A percentile compares a stretch with the other conserved stretches of the same genome.
Evolutionary conservation across 2,888 invertebrate species (phyloP).

Genomic region (Machimus rusticus): DNA sequence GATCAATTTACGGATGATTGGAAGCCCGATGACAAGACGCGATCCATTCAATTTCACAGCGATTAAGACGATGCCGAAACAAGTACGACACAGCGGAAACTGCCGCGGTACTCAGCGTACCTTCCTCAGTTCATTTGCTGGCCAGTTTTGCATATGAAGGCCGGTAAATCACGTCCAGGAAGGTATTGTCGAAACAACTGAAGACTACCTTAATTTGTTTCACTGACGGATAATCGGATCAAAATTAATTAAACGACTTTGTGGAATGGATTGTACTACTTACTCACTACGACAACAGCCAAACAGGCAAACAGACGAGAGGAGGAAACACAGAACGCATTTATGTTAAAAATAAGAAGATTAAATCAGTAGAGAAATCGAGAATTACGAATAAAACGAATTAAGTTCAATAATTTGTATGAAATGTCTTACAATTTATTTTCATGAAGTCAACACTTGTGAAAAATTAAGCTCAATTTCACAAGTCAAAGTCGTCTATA

Average conservation of each 20-base stretch:
- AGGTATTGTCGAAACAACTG: background rate
- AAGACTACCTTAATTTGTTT: background rate
- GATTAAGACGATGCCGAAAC: conserved; percentile 1
- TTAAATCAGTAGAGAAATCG: no score
- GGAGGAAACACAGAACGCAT: no score
- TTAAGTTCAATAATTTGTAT: no score
- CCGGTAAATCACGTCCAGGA: background rate
- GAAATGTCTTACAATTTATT: no score
- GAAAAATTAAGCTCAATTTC: no score
- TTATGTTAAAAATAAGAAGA: no score
- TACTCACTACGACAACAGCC: background rate
- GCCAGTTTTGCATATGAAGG: background rate
- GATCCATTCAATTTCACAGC: conserved; percentile 36
- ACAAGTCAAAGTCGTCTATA: no score
- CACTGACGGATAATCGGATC: background rate
- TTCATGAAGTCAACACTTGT: no score
- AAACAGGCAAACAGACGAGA: background rate
- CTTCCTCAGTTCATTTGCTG: background rate
- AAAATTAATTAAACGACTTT: background rate
- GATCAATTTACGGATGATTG: conserved; percentile 29
- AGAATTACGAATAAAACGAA: no score
- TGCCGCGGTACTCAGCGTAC: background rate
- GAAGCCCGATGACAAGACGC: conserved; percentile 5
- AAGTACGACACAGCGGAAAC: background rate
- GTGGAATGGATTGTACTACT: background rate